Conservation (phyloP, 2,888 invertebrate species). For the Syritta pipiens region DNA sequence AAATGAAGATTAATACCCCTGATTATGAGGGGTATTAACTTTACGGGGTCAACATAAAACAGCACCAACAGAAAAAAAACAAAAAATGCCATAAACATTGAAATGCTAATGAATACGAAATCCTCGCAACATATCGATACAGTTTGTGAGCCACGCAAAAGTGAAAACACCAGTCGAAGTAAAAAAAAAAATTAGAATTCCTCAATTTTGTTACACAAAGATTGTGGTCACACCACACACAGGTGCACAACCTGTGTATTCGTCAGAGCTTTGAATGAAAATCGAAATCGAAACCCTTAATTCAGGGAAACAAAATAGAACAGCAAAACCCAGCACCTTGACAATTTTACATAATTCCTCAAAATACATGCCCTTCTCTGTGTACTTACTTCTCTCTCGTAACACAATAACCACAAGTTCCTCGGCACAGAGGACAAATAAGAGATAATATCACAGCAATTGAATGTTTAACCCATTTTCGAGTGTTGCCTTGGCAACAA, state of each 20-base stretch:
- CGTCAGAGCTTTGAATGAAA: too few species aligned
- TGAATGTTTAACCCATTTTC: conserved; percentile 53
- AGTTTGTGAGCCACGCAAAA: conserved; percentile 1
- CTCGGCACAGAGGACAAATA: conserved; percentile 48
- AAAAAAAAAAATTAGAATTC: too few species aligned
- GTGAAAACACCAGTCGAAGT: too few species aligned
- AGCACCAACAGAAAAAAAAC: not conserved
- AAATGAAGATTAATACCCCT: too few species aligned
- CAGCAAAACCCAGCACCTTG: not conserved
- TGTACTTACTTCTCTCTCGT: conserved; percentile 43
- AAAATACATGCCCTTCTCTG: conserved; percentile 17
- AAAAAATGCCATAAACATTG: conserved; percentile 18
- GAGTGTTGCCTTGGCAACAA: conserved; percentile 58
- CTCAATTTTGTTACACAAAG: too few species aligned
- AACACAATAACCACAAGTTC: conserved; percentile 47
- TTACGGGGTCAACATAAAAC: not conserved
- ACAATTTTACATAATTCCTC: conserved; percentile 49
- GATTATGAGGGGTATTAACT: too few species aligned
- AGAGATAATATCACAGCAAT: conserved; percentile 55
- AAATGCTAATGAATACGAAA: not conserved
- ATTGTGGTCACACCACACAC: too few species aligned
- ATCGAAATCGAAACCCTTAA: too few species aligned
- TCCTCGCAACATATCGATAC: not conserved
- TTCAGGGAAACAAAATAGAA: too few species aligned
- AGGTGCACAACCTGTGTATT: too few species aligned